Evolutionary conservation across 2,888 invertebrate species (phyloP).

Genomic region (Corythucha ciliata): DNA sequence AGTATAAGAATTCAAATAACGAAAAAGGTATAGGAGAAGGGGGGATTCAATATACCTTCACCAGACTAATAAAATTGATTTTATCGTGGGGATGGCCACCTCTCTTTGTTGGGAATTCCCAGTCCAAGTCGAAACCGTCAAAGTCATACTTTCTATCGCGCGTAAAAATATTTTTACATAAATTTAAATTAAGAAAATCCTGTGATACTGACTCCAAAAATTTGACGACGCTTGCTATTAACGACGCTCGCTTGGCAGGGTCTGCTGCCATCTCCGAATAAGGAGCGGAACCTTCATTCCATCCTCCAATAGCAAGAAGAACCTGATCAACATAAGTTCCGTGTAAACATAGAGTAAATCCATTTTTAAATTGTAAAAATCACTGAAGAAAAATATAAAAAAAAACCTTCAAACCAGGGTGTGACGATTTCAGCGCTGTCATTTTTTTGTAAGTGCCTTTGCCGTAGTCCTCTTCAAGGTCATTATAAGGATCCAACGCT

Average conservation of each 20-base stretch:
- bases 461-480: slow-evolving; percentile 64
- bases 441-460: slow-evolving; percentile 59
- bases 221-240: slow-evolving; percentile 52
- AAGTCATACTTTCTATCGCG: slow-evolving; percentile 59
- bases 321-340: too few relatives aligned
- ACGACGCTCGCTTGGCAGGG: slow-evolving; percentile 52
- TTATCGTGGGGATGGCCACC: slow-evolving; percentile 66
- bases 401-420: slow-evolving; percentile 15
- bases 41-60: slow-evolving; percentile 49
- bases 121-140: slow-evolving; percentile 70
- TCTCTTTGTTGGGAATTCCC: slow-evolving; percentile 73
- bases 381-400: not conserved
- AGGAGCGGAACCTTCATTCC: slow-evolving; percentile 77
- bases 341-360: too few relatives aligned
- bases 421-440: slow-evolving; percentile 49
- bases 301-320: slow-evolving; percentile 76
- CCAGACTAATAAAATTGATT: slow-evolving; percentile 64
- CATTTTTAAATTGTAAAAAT: not conserved
- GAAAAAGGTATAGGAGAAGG: not conserved
- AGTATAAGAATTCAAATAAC: not conserved
- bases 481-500: slow-evolving; percentile 67
- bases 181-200: slow-evolving; percentile 6
- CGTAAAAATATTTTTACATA: too few relatives aligned
- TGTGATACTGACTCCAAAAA: not conserved
- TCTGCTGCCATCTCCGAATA: slow-evolving; percentile 61